These are phyloP conservation scores for Platorchestia sp. DNA, from an alignment of 1,140 invertebrate species.

Conservation along the genomic window DNA sequence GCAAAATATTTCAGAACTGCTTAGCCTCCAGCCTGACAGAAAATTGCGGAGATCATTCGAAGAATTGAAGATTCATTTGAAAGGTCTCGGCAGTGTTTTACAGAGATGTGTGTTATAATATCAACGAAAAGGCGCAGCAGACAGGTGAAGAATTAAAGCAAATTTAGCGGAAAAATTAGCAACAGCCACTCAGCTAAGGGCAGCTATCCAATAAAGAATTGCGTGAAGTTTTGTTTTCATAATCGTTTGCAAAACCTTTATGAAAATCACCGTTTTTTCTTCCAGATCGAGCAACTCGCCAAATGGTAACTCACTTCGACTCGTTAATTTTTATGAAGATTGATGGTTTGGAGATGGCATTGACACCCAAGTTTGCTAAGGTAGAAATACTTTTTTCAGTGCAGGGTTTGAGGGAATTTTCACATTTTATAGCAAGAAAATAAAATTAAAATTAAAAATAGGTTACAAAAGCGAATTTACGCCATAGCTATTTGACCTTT, in stretches of 20 bases:
- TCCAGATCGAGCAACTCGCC: background rate
- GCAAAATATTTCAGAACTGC: too few species aligned
- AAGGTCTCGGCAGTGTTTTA: too few species aligned
- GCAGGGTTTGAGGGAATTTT: background rate
- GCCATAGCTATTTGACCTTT: background rate
- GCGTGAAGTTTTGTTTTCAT: background rate
- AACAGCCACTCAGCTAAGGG: background rate
- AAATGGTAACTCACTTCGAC: background rate
- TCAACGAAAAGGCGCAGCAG: too few species aligned
- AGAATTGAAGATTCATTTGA: too few species aligned
- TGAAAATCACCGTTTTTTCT: background rate
- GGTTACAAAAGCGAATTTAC: background rate
- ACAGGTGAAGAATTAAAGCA: background rate
- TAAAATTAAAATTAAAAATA: background rate
- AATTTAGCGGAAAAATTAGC: background rate
- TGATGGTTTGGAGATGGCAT: background rate
- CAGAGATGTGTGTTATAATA: too few species aligned
- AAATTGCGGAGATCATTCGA: background rate
- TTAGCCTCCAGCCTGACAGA: too few species aligned
- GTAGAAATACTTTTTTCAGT: background rate
- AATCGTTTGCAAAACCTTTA: background rate
- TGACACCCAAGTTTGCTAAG: background rate
- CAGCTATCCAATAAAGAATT: background rate
- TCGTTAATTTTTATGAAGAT: background rate
- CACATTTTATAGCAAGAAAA: background rate